Percentiles rank a stretch among this genome's conserved stretches.
phyloP scores from a whole-genome alignment of 2,888 invertebrate genomes.

The Caenorhabditis sulstoni region DNA sequence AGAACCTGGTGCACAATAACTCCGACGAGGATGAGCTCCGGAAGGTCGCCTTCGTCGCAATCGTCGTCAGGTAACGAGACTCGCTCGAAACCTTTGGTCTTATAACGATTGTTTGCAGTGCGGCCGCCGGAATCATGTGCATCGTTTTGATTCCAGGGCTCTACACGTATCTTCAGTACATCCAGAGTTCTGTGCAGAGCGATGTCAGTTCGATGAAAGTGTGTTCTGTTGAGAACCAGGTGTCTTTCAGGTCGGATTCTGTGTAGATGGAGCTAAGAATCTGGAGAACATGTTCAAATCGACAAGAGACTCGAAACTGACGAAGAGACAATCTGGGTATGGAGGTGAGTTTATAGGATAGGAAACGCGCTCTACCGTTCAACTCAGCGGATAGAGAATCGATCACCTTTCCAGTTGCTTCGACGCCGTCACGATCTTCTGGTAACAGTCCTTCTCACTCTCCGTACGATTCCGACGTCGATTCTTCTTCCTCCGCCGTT shows the following conservation, averaged over 20 bases:
- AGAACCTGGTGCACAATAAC: slow-evolving; percentile 4
- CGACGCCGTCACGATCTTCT: slow-evolving; percentile 5
- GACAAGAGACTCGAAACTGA: slow-evolving; percentile 7
- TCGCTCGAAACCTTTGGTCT: no score
- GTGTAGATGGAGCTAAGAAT: slow-evolving; percentile 56
- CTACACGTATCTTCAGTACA: slow-evolving; percentile 68
- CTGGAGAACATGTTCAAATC: slow-evolving; percentile 45
- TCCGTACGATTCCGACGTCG: slow-evolving; percentile 27
- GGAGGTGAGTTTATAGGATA: no score
- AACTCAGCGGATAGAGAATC: no score
- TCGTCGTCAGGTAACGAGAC: slow-evolving; percentile 49
- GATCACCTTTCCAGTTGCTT: slow-evolving; percentile 2
- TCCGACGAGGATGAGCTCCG: slow-evolving; percentile 60
- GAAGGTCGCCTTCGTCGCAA: slow-evolving; percentile 51
- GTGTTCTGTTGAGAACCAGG: neutral
- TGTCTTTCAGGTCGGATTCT: slow-evolving; percentile 59
- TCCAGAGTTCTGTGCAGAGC: slow-evolving; percentile 66
- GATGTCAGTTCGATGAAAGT: slow-evolving; percentile 48
- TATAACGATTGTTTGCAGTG: slow-evolving; percentile 47
- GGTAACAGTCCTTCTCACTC: slow-evolving; percentile 40
- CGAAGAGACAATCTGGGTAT: slow-evolving; percentile 64
- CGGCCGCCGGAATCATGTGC: slow-evolving; percentile 65
- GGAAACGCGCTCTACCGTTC: no score
- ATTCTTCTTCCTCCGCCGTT: slow-evolving; percentile 10
- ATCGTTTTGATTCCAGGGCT: slow-evolving; percentile 67